Conservation (phyloP, 1,140 invertebrate genomes). For the Stegodyphus mimosarum region DNA sequence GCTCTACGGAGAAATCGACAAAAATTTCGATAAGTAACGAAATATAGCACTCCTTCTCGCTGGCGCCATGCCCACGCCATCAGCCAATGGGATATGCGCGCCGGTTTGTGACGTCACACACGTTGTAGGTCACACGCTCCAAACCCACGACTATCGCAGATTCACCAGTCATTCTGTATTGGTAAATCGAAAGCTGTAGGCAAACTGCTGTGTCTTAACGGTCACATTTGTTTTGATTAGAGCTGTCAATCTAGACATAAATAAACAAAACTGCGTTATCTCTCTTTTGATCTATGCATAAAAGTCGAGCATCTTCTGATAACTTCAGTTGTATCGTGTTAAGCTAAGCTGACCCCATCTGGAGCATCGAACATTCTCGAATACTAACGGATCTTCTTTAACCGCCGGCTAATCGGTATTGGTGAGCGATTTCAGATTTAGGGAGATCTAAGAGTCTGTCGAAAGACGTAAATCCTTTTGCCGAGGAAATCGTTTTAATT, state of each 20-base stretch:
- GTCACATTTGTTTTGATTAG: not conserved
- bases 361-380: not conserved
- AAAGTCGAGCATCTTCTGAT: not conserved
- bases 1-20: conserved; percentile 2
- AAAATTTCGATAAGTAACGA: not conserved
- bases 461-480: not conserved
- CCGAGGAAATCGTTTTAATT: not conserved
- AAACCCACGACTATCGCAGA: not conserved
- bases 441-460: not conserved
- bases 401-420: too few species aligned
- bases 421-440: not conserved
- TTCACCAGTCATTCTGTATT: conserved; percentile 26
- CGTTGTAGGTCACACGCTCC: conserved; percentile 52
- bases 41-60: not conserved
- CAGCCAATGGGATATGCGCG: conserved; percentile 13
- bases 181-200: conserved; percentile 1
- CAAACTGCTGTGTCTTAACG: not conserved
- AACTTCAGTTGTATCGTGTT: not conserved
- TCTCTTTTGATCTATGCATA: not conserved
- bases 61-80: conserved; percentile 55
- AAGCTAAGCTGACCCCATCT: not conserved
- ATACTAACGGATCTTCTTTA: not conserved
- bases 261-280: conserved; percentile 5
- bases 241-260: not conserved
- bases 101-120: conserved; percentile 42